Base-by-base conservation (phyloP, 2,888 invertebrate genomes). In the Limulus polyphemus region DNA sequence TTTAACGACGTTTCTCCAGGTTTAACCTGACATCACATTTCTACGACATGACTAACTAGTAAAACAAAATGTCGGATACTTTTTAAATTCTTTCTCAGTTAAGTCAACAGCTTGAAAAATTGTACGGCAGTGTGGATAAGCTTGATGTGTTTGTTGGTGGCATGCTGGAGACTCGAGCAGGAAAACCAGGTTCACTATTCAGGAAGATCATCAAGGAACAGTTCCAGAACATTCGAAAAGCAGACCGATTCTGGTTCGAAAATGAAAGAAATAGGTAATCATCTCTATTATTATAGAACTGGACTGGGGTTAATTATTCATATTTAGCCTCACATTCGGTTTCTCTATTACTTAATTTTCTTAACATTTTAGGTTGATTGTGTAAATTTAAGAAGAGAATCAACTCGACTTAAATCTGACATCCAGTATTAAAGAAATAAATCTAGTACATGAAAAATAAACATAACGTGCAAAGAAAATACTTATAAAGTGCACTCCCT, bases 71-170 rank as follows among this genome's bases (percentile, higher is more conserved):
- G 51, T 14, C 14, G 50, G 14, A n/a, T 50, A 50, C 50, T 55
- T 12, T 16, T 47, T 11, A n/a, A 11, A 47, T 51, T 55, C 17
- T 47, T 60, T 49, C 51, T 14, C 13, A 65, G 65, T 59, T 65
- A 61, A 57, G 62, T 14, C 59, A 65, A 16, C 58, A 70, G 5
- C 79, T 97, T 12, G 83, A 84, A 60, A 82, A 84, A 65, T 84
- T 88, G 1, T 95, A 97, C 11, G 82, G 83, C 4, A 52, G 61
- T 70, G 78, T 97, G 57, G 84, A 91, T 71, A 90, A 91, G 71
- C 83, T 98, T 12, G 98, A 98, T 75, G 86, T 94, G n/a, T 99
- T 97, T 75, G 88, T 97, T 64, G 98, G 97, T 16, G 98, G 98
- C 0, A 95, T 98, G 94, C 77, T 98, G 69, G 98, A 98, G 76